Base-by-base conservation (phyloP, 1,140 invertebrate species). In the Rhagoletis zephyria region DNA sequence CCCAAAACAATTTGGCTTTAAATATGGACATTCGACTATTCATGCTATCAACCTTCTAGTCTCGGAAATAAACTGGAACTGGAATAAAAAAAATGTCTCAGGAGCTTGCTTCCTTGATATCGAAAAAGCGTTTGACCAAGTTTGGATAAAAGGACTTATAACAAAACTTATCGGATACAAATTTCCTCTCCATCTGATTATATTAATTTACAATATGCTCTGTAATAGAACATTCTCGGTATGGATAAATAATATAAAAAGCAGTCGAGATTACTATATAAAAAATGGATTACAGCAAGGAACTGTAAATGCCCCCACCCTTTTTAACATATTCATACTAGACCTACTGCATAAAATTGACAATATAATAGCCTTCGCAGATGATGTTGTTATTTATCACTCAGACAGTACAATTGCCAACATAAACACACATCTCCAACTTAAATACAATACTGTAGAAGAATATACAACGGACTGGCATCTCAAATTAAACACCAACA, bases 241-340 rank as follows among this genome's bases (percentile, higher is more conserved):
- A 5, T 63, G 10, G 1, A n/a, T 63, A 42, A 19, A 42, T 30
- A 14, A 63, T 42, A 6, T 14, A 19, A 16, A 19, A 30, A 87
- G 87, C 48, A 60, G 14, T 4, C 40, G 12, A 10, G 40, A 48
- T 9, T 87, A 70, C 30, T 70, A 48, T 40, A 60, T 87, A 42
- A 74, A 10, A 40, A 87, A 87, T 30, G 87, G 87, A 16, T 40
- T 86, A 63, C 85, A 86, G 63, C 85, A 86, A 30, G 85, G 85
- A 5, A 86, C 85, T 30, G 19, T 87, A 42, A 87, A 74, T 59
- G 45, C 48, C n/a, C 87, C 87, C 9, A 74, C 59, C 16, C 45
- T 87, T 14, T 87, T 87, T 59, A 87, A 87, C 30, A 65, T 87
- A 74, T 87, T n/a, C 59, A 63, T 86, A 86, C 45, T 61, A 42